These are phyloP conservation scores for Carlito syrichta DNA, from an alignment of 2,113 vertebrate genomes.

Conservation along the genomic window DNA sequence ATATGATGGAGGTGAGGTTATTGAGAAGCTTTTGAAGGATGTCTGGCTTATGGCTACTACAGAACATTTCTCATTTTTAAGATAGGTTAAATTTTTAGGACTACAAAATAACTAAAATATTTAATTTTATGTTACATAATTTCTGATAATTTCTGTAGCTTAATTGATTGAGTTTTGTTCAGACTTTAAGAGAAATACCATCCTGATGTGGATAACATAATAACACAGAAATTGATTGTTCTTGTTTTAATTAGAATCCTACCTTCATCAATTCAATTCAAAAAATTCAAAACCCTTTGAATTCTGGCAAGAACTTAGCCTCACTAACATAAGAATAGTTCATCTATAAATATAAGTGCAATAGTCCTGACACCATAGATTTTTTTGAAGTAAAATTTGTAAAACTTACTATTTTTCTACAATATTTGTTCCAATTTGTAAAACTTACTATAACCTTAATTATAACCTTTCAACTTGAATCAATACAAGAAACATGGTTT, in stretches of 20 bases:
- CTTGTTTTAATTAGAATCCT: background rate
- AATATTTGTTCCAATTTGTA: too few relatives aligned
- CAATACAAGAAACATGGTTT: background rate
- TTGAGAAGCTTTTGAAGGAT: background rate
- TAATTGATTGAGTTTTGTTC: background rate
- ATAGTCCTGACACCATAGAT: background rate
- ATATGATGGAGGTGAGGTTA: background rate
- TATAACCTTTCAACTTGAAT: too few relatives aligned
- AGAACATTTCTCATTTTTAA: background rate
- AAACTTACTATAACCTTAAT: too few relatives aligned
- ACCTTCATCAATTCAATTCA: background rate
- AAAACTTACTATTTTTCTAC: too few relatives aligned
- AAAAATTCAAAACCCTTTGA: background rate
- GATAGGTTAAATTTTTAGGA: background rate
- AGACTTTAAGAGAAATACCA: background rate
- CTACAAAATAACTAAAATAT: background rate
- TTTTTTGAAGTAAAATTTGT: background rate
- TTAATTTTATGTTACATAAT: background rate
- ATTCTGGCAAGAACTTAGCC: background rate
- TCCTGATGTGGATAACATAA: background rate
- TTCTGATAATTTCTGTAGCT: background rate
- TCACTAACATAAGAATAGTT: background rate
- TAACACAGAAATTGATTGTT: background rate
- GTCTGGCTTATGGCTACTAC: background rate
- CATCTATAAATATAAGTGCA: accelerated